phyloP scores from a whole-genome alignment of 2,888 invertebrate species.

The Salticus scenicus region DNA sequence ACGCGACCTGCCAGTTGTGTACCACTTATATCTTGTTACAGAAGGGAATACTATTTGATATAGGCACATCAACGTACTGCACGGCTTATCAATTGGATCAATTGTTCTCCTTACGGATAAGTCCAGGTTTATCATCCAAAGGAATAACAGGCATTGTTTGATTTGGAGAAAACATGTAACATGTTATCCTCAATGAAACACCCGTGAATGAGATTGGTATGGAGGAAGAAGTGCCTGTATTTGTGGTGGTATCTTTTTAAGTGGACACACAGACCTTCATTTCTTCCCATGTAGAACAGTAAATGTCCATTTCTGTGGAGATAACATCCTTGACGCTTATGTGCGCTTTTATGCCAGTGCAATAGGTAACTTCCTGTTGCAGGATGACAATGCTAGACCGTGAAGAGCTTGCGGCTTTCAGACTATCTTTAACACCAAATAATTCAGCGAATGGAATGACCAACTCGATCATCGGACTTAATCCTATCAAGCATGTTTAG shows the following conservation, averaged over 20 bases:
- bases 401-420: neutral
- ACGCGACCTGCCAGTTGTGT: too few species aligned
- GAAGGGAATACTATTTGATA: too few species aligned
- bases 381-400: neutral
- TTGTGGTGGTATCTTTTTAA: neutral
- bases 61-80: too few species aligned
- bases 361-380: neutral
- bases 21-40: too few species aligned
- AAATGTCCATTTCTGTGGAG: neutral
- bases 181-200: neutral
- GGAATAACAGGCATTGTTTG: neutral
- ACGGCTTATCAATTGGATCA: too few species aligned
- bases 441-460: slow-evolving; percentile 6
- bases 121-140: neutral
- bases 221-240: too few species aligned
- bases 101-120: neutral
- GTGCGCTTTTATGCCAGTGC: neutral
- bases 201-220: neutral
- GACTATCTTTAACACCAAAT: neutral
- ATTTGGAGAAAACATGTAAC: too few species aligned
- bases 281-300: neutral
- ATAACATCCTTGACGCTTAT: neutral
- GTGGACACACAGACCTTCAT: neutral
- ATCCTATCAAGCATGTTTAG: neutral
- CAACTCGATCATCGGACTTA: neutral